phyloP scores from a whole-genome alignment of 2,797 vertebrate genomes.

The Potorous gilbertii region DNA sequence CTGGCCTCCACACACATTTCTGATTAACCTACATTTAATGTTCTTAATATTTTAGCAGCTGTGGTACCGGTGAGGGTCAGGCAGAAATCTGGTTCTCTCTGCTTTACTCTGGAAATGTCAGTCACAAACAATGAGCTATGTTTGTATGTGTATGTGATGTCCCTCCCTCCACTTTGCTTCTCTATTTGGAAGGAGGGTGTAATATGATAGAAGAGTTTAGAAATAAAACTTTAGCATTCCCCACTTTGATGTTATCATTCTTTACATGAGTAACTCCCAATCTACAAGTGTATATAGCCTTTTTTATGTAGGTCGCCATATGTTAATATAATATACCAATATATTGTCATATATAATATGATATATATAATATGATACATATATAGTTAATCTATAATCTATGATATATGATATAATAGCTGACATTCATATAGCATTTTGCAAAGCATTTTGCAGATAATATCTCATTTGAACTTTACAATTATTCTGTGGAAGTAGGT shows the following conservation, averaged over 20 bases:
- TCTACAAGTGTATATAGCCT: background rate
- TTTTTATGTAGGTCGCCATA: background rate
- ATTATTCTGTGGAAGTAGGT: background rate
- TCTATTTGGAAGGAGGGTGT: background rate
- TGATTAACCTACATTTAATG: conserved; percentile 91
- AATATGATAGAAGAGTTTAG: background rate
- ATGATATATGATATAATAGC: no score
- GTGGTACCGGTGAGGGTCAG: conserved; percentile 88
- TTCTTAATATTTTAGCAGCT: conserved; percentile 92
- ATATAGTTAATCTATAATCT: no score
- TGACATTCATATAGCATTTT: background rate
- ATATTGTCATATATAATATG: background rate
- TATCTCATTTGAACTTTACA: background rate
- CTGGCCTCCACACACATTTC: conserved; percentile 86
- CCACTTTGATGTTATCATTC: background rate
- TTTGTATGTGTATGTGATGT: no score
- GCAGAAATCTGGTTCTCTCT: conserved; percentile 85
- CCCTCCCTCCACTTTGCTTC: background rate
- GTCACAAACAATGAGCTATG: conserved; percentile 45
- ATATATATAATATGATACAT: no score
- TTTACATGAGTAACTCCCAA: background rate
- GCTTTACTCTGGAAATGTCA: conserved; percentile 79
- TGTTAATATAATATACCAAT: background rate
- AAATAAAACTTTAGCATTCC: background rate
- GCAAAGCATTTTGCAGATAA: background rate